phyloP scores from a whole-genome alignment of 1,140 invertebrate species.

The Diploscapter pachys region DNA sequence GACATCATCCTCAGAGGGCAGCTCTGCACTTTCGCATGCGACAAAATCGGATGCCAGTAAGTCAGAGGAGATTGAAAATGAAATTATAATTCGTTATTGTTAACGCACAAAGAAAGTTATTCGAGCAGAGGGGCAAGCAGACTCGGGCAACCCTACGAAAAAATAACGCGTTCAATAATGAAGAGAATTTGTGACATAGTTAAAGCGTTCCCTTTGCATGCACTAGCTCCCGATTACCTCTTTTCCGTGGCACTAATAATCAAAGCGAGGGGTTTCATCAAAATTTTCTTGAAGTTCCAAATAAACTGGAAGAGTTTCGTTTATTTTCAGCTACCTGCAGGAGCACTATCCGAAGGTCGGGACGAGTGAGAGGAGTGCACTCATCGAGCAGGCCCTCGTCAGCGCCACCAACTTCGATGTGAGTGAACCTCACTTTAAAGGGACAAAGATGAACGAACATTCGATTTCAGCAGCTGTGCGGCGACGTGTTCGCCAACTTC shows the following conservation, averaged over 20 bases:
- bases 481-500: slow-evolving; percentile 42
- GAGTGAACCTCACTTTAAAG: background rate
- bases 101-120: background rate
- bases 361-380: background rate
- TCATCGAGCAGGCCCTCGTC: slow-evolving; percentile 18
- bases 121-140: too few relatives aligned
- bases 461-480: slow-evolving; percentile 27
- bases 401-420: slow-evolving; percentile 8
- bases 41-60: slow-evolving; percentile 30
- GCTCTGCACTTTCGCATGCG: slow-evolving; percentile 18
- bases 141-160: too few relatives aligned
- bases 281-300: background rate
- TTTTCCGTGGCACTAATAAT: too few relatives aligned
- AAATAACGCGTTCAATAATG: too few relatives aligned
- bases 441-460: background rate
- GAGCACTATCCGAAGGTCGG: slow-evolving; percentile 16
- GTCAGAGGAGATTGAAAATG: background rate
- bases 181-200: too few relatives aligned
- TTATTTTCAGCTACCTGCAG: slow-evolving; percentile 25
- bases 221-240: too few relatives aligned
- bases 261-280: too few relatives aligned
- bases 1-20: slow-evolving; percentile 18
- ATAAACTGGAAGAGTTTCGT: background rate
- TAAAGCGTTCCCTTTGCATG: too few relatives aligned
- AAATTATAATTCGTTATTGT: background rate